phyloP scores from a whole-genome alignment of 2,113 vertebrate genomes.

The Clarias macrocephalus region DNA sequence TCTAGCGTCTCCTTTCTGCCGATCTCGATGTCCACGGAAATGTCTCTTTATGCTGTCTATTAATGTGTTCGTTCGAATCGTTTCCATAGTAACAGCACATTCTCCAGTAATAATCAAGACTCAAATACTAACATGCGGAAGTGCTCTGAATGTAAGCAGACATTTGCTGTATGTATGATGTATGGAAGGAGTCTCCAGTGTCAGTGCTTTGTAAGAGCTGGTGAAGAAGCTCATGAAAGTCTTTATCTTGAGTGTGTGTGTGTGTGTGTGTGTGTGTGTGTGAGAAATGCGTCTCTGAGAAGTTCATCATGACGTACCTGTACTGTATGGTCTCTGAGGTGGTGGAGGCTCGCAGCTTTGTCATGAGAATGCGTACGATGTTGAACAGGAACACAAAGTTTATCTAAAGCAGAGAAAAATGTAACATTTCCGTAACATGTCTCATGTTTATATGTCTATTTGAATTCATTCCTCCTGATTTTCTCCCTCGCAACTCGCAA shows the following conservation, averaged over 20 bases:
- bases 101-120: too few species aligned
- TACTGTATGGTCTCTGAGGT: slow-evolving; percentile 98
- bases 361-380: slow-evolving; percentile 98
- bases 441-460: too few species aligned
- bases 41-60: too few species aligned
- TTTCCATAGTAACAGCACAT: too few species aligned
- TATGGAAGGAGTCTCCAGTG: background rate
- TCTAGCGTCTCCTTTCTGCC: background rate
- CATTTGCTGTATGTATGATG: background rate
- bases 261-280: background rate
- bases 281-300: background rate
- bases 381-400: slow-evolving; percentile 99
- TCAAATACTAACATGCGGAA: background rate
- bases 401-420: slow-evolving; percentile 71
- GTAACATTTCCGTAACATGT: background rate
- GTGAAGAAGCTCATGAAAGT: background rate
- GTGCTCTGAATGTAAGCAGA: background rate
- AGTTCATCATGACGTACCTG: slow-evolving; percentile 73
- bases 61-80: too few species aligned
- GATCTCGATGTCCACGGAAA: background rate
- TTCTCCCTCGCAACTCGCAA: too few species aligned
- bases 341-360: slow-evolving; percentile 92
- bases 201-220: background rate
- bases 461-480: background rate
- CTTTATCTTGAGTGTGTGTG: background rate